Evolutionary conservation across 2,797 vertebrate genomes (phyloP).

Genomic region (Phoebastria nigripes): DNA sequence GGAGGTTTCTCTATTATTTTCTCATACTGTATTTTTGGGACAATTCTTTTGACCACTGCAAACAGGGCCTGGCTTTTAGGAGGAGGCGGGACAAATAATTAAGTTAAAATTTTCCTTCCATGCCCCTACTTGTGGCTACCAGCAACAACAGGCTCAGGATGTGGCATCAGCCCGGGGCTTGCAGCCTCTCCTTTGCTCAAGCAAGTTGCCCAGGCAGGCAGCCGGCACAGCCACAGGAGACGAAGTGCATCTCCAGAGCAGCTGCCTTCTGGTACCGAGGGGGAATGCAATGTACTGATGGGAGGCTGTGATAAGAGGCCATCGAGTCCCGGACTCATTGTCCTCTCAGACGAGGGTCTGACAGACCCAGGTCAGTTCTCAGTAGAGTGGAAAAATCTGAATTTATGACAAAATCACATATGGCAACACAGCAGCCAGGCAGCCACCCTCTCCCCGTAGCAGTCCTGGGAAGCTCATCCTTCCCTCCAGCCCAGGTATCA

Average conservation of each 20-base stretch:
- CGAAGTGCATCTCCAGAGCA: slow-evolving; percentile 19
- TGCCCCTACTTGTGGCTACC: background rate
- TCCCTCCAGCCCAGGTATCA: background rate
- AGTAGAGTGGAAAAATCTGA: slow-evolving; percentile 27
- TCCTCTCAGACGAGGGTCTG: slow-evolving; percentile 15
- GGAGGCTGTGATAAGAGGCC: slow-evolving; percentile 53
- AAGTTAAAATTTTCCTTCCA: background rate
- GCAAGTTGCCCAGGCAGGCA: background rate
- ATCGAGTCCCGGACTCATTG: slow-evolving; percentile 48
- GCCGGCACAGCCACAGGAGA: background rate
- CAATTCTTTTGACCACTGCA: background rate
- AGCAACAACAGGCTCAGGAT: background rate
- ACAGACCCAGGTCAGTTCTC: slow-evolving; percentile 56
- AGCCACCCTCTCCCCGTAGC: background rate
- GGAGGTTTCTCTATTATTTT: background rate
- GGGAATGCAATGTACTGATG: slow-evolving; percentile 64
- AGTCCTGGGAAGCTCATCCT: background rate
- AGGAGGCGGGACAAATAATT: background rate
- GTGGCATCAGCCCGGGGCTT: background rate
- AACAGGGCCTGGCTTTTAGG: background rate
- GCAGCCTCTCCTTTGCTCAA: background rate
- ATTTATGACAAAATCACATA: slow-evolving; percentile 1
- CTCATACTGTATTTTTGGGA: background rate
- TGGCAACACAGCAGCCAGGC: background rate
- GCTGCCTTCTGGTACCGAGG: slow-evolving; percentile 41